Conservation (phyloP, 2,113 vertebrate species). For the Ramphastos sulfuratus region DNA sequence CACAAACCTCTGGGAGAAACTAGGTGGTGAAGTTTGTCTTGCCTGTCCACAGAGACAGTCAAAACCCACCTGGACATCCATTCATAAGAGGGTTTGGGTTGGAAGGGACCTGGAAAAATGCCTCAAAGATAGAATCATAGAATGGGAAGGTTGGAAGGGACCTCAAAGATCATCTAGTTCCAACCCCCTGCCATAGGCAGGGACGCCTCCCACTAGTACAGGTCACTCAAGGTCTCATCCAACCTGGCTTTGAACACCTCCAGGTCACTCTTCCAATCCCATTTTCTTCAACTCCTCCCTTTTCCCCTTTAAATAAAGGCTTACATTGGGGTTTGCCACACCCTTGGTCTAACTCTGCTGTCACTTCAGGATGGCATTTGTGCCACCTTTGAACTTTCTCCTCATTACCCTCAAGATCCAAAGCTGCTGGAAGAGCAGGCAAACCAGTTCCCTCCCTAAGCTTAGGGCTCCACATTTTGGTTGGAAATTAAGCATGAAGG, state of each 20-base stretch:
- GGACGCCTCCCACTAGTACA: too few species aligned
- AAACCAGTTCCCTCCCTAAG: not conserved
- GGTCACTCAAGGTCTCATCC: too few species aligned
- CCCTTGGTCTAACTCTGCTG: not conserved
- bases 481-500: not conserved
- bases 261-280: not conserved
- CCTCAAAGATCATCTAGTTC: too few species aligned
- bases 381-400: not conserved
- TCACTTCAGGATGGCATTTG: not conserved
- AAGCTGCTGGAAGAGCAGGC: not conserved
- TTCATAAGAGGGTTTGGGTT: too few species aligned
- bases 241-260: too few species aligned
- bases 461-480: not conserved
- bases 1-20: not conserved
- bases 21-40: accelerated
- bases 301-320: not conserved
- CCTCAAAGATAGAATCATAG: too few species aligned
- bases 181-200: too few species aligned
- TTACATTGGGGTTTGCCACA: not conserved
- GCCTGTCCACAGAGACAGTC: too few species aligned
- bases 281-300: accelerated
- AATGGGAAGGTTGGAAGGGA: too few species aligned
- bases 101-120: too few species aligned
- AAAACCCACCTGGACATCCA: too few species aligned
- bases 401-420: not conserved